A percentile compares a stretch with the other conserved stretches of the same genome.
Evolutionary conservation across 2,113 vertebrate genomes (phyloP).

Genomic region (Sapayoa aenigma): DNA sequence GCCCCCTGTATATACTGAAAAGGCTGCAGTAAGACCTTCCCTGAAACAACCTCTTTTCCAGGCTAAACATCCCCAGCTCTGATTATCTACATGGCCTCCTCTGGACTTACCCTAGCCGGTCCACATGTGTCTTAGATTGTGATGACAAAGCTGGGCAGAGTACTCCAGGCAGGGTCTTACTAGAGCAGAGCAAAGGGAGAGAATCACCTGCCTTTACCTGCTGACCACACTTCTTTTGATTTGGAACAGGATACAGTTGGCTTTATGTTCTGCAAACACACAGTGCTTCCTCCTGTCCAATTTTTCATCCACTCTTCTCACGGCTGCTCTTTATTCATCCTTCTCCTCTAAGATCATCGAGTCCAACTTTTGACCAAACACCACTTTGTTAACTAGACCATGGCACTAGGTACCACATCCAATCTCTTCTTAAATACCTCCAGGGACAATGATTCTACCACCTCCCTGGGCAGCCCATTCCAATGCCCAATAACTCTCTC

Average conservation of each 20-base stretch:
- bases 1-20: accelerated
- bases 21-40: not conserved
- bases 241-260: not conserved
- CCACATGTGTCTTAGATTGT: not conserved
- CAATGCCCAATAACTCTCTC: too few species aligned
- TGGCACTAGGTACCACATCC: too few species aligned
- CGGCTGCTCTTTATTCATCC: not conserved
- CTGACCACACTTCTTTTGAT: accelerated
- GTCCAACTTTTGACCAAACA: too few species aligned
- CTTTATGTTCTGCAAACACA: not conserved
- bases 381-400: too few species aligned
- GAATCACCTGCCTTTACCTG: not conserved
- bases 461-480: too few species aligned
- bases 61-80: accelerated
- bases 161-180: not conserved
- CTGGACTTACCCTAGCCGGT: accelerated
- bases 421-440: too few species aligned
- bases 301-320: not conserved
- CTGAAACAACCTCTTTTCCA: not conserved
- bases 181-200: not conserved
- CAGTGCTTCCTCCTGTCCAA: too few species aligned
- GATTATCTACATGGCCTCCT: not conserved
- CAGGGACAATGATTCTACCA: too few species aligned
- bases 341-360: not conserved
- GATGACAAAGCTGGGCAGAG: not conserved